These are phyloP conservation scores for Chrysotoxum bicinctum DNA, from an alignment of 2,888 invertebrate genomes.

Conservation along the genomic window DNA sequence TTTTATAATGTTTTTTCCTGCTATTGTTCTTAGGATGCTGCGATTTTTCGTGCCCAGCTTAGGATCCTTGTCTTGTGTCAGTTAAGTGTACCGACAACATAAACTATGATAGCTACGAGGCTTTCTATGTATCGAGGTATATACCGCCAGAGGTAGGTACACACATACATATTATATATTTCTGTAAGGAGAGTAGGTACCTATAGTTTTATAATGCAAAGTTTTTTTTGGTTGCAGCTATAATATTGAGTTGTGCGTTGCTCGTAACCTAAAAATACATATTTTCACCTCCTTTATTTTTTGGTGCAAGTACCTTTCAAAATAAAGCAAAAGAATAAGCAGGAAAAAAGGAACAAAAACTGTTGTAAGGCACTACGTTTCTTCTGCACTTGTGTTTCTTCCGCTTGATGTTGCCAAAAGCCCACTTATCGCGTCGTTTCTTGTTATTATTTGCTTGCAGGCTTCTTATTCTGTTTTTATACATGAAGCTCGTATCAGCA, in stretches of 20 bases:
- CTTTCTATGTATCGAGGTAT: too few relatives aligned
- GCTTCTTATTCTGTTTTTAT: constrained; percentile 37
- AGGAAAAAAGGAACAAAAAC: neutral
- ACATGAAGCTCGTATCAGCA: constrained; percentile 38
- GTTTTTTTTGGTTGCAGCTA: neutral
- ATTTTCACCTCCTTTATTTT: constrained; percentile 26
- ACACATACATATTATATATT: neutral
- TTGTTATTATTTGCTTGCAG: constrained; percentile 69
- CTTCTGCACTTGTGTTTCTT: constrained; percentile 18
- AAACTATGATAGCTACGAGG: constrained; percentile 44
- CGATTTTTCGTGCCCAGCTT: constrained; percentile 36
- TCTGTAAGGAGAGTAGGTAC: neutral
- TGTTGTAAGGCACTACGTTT: constrained; percentile 21
- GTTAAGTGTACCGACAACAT: constrained; percentile 65
- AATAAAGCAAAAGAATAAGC: neutral
- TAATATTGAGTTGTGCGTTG: constrained; percentile 17
- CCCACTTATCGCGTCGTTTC: constrained; percentile 68
- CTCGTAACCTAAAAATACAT: constrained; percentile 46
- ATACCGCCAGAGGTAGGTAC: constrained; percentile 30
- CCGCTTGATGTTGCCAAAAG: constrained; percentile 57
- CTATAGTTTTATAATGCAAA: constrained; percentile 56
- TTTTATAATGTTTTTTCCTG: constrained; percentile 27
- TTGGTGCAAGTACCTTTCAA: constrained; percentile 56
- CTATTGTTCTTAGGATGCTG: constrained; percentile 38
- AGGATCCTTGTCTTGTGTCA: constrained; percentile 62